phyloP scores from a whole-genome alignment of 30 jellyfish, hydroid and myxozoan genomes.

The Mastigias papua region DNA sequence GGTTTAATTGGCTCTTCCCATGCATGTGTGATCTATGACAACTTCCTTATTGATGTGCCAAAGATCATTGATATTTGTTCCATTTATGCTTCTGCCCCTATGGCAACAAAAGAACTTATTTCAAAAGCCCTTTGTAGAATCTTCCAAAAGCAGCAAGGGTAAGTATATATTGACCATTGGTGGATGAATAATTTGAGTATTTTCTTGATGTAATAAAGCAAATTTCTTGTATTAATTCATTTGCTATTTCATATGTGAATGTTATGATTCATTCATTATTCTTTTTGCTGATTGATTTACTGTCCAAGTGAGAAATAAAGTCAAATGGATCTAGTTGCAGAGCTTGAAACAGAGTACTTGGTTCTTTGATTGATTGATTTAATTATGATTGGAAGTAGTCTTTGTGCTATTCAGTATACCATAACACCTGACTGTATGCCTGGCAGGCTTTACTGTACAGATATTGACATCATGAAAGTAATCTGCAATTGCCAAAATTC shows the following conservation, averaged over 20 bases:
- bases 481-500: no score
- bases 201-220: no score
- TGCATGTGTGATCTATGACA: conserved; percentile 76
- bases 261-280: neutral
- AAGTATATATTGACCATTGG: neutral
- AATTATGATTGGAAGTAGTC: no score
- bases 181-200: neutral
- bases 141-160: conserved; percentile 74
- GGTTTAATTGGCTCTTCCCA: conserved; percentile 8
- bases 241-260: neutral
- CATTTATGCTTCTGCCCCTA: conserved; percentile 37
- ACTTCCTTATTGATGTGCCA: conserved; percentile 79
- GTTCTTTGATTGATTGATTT: no score
- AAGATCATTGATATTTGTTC: conserved; percentile 74
- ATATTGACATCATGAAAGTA: no score
- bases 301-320: neutral
- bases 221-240: neutral
- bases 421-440: no score
- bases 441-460: no score
- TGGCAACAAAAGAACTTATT: conserved; percentile 14
- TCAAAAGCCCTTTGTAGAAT: conserved; percentile 13
- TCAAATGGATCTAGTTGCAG: no score
- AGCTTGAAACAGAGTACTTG: no score
- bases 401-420: no score
- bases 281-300: neutral